Conservation (phyloP, 2,888 invertebrate genomes). For the Pristionchus mayeri region DNA sequence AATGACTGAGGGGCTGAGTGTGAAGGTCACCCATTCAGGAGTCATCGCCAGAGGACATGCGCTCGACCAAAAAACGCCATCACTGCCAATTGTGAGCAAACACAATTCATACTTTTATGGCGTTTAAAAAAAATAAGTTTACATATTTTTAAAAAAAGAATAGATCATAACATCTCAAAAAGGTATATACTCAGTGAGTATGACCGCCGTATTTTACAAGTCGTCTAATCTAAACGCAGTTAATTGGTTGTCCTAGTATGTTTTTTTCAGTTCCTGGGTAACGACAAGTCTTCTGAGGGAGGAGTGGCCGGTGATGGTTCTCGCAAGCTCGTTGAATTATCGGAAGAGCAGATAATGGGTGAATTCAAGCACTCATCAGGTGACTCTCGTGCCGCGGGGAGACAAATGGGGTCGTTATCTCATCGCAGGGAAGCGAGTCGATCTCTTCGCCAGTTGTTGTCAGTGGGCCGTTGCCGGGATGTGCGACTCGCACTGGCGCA, state of each 20-base stretch:
- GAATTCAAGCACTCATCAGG: constrained; percentile 43
- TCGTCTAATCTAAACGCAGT: no score
- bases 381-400: background rate
- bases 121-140: no score
- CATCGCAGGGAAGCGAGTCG: constrained; percentile 35
- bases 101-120: no score
- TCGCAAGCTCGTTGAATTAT: background rate
- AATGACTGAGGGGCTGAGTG: background rate
- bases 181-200: no score
- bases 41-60: background rate
- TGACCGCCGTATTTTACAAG: no score
- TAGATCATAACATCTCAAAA: no score
- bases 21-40: constrained; percentile 3
- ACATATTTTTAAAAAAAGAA: no score
- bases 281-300: background rate
- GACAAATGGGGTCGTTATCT: background rate
- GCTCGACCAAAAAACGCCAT: constrained; percentile 1
- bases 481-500: constrained; percentile 59
- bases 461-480: constrained; percentile 61
- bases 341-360: constrained; percentile 38
- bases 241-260: no score
- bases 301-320: background rate
- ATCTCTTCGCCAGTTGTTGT: constrained; percentile 55
- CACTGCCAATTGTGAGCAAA: background rate
- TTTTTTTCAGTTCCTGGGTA: constrained; percentile 3